Conservation (phyloP, 2,797 vertebrate genomes). For the Leontopithecus rosalia region DNA sequence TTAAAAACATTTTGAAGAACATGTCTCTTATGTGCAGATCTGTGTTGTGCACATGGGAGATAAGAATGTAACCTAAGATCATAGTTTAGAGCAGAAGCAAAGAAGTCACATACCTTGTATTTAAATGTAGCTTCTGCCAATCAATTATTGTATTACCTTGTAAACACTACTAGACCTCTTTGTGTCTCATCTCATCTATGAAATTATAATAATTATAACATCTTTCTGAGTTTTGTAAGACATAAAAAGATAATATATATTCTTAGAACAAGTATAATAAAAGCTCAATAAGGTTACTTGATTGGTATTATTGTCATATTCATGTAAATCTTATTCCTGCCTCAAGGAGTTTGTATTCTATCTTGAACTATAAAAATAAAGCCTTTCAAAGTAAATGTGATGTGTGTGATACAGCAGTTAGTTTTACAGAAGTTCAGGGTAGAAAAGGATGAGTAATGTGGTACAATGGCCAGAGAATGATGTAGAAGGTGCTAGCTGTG, state of each 20-base stretch:
- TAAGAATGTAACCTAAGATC: background rate
- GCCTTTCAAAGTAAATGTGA: background rate
- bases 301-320: background rate
- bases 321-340: background rate
- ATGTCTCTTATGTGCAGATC: background rate
- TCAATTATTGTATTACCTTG: background rate
- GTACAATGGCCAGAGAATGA: background rate
- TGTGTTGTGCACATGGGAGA: background rate
- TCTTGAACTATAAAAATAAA: background rate
- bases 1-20: background rate
- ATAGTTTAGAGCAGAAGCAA: background rate
- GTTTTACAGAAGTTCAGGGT: background rate
- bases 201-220: background rate
- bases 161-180: background rate
- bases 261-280: background rate
- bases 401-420: background rate
- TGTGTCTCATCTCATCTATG: background rate
- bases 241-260: background rate
- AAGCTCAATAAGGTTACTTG: background rate
- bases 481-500: background rate
- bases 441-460: background rate
- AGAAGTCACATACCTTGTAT: background rate
- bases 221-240: background rate
- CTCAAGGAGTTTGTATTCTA: background rate
- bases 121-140: background rate